A percentile compares a stretch with the other conserved stretches of the same genome.
phyloP scores from a whole-genome alignment of 2,888 invertebrate species.

The Laspeyria flexula region DNA sequence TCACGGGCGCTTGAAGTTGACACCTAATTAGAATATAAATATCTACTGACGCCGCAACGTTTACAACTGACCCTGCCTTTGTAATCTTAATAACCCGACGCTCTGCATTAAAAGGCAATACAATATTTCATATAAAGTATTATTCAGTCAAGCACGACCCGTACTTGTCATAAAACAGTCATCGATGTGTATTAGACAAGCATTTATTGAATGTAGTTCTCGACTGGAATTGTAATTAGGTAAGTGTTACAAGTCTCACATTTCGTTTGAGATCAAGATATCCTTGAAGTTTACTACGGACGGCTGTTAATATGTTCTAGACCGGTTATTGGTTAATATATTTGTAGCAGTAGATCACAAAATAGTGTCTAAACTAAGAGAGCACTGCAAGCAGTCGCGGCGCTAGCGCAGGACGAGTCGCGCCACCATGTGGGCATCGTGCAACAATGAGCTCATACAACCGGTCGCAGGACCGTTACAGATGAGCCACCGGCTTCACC shows the following conservation, averaged over 20 bases:
- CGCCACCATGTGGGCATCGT: conserved; percentile 61
- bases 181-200: not conserved
- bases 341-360: conserved; percentile 13
- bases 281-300: not conserved
- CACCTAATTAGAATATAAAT: conserved; percentile 82
- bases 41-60: conserved; percentile 70
- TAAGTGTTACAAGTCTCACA: not conserved
- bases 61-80: conserved; percentile 76
- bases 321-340: conserved; percentile 6
- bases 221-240: not conserved
- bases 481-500: conserved; percentile 72
- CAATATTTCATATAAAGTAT: conserved; percentile 45
- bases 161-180: conserved; percentile 8
- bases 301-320: not conserved
- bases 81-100: conserved; percentile 71
- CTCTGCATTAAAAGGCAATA: conserved; percentile 53
- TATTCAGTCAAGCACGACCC: conserved; percentile 41
- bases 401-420: conserved; percentile 31
- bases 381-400: conserved; percentile 15
- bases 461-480: conserved; percentile 84
- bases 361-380: conserved; percentile 11
- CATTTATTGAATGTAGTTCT: conserved; percentile 4
- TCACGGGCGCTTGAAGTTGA: conserved; percentile 66
- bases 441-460: conserved; percentile 80
- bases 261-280: conserved; percentile 12